Base-by-base conservation (phyloP, 2,113 vertebrate species). In the Columbina picui region DNA sequence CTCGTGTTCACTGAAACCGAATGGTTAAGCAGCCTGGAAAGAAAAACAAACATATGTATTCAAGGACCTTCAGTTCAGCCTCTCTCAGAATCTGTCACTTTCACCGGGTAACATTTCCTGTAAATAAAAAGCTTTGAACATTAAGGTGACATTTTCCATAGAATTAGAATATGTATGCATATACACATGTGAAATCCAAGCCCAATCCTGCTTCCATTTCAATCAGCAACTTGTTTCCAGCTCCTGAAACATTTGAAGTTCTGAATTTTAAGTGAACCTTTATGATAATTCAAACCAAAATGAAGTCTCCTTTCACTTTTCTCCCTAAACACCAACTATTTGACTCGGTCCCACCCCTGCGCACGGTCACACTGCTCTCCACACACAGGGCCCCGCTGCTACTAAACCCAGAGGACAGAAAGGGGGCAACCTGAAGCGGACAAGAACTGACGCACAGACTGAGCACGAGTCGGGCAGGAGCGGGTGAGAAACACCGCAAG, bases 1-100 rank as follows among this genome's bases (percentile, higher is more conserved):
- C 97, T 98, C 90, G 97, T 98, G 96, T 98, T 97, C 90, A 98
- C 97, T 89, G 98, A 98, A 90, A 98, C 94, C 3, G 98, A 99
- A 94, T 99, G 99, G 97, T 99, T 99, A 43, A 99, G 97, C 92
- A 99, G 99, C 90, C 99, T 99, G 96, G 49, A 96, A 96, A 34
- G n/a, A 78, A 97, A 97, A 90, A 68, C 45, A 78, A 71, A 85
- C 1, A 11, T 32, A 75, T 56, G 83, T 22, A 59, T 86, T 43
- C 43, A 55, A 41, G 19, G 57, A 59, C 38, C 76, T 43, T 70
- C 38, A 38, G 41, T 52, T 47, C 57, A 36, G 39, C 26, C 60
- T 65, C 71, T 92, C 41, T 57, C 49, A 77, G 63, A 93, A 80
- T 49, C 56, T 6, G 61, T 47, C 34, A 93, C 71, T 77, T 90